phyloP scores from a whole-genome alignment of 2,888 invertebrate species.

The Phlogophora meticulosa region DNA sequence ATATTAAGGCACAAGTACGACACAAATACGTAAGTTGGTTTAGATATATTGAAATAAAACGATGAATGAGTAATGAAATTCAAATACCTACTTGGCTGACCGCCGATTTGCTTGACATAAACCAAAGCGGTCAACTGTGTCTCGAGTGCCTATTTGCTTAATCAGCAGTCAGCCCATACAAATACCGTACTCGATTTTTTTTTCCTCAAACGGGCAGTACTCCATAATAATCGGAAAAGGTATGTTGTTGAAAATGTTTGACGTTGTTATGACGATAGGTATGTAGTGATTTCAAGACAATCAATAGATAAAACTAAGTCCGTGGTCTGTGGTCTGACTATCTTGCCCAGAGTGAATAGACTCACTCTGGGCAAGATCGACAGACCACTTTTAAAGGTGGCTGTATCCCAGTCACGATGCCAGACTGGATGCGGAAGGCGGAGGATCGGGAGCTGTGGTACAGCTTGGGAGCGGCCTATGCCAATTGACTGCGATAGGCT shows the following conservation, averaged over 20 bases:
- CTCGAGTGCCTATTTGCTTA: constrained; percentile 3
- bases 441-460: not conserved
- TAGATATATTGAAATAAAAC: constrained; percentile 11
- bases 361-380: too few species aligned
- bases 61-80: constrained; percentile 8
- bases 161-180: not conserved
- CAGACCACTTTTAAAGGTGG: not conserved
- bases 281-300: not conserved
- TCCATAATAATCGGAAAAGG: constrained; percentile 2
- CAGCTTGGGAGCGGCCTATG: not conserved
- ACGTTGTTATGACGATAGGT: constrained; percentile 5
- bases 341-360: too few species aligned
- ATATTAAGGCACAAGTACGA: constrained; percentile 9
- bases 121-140: not conserved
- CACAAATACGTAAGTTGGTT: not conserved
- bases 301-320: too few species aligned
- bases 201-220: not conserved
- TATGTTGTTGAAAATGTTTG: not conserved
- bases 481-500: too few species aligned
- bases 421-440: not conserved
- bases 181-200: not conserved
- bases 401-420: too few species aligned
- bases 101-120: not conserved
- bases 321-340: too few species aligned
- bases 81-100: not conserved